These are phyloP conservation scores for Lordiphosa andalusiaca DNA, from an alignment of 2,888 invertebrate genomes.

Conservation along the genomic window DNA sequence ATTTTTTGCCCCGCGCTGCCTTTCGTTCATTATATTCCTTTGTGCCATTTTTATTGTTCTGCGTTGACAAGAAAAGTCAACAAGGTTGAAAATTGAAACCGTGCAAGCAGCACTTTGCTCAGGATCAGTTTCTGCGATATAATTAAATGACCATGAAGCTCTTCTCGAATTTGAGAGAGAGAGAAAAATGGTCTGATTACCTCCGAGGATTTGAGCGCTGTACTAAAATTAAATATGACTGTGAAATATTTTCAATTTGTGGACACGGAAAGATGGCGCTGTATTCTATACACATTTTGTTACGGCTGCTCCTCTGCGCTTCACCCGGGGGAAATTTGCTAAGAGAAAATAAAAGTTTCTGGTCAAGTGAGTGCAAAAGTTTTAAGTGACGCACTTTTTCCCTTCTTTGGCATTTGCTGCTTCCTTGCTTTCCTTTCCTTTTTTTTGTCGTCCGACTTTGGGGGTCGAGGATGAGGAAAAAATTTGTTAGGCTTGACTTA, in stretches of 20 bases:
- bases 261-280: constrained; percentile 54
- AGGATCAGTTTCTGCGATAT: constrained; percentile 45
- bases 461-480: constrained; percentile 22
- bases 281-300: constrained; percentile 37
- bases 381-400: constrained; percentile 73
- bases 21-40: constrained; percentile 29
- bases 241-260: constrained; percentile 74
- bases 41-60: constrained; percentile 57
- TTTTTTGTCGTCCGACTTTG: constrained; percentile 44
- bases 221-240: constrained; percentile 70
- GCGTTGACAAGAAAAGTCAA: constrained; percentile 53
- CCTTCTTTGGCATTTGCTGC: constrained; percentile 5
- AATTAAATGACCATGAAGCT: constrained; percentile 43
- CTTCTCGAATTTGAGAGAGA: constrained; percentile 3
- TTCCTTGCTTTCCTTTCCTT: constrained; percentile 25
- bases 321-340: constrained; percentile 69
- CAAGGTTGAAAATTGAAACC: constrained; percentile 47
- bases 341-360: constrained; percentile 75
- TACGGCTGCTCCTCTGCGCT: constrained; percentile 30
- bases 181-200: constrained; percentile 63
- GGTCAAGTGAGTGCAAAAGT: constrained; percentile 75
- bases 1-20: constrained; percentile 52
- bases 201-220: constrained; percentile 45
- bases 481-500: constrained; percentile 63
- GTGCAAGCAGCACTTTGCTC: constrained; percentile 3